Evolutionary conservation across 2,888 invertebrate genomes (phyloP), one percentile per base, ranked within the genome.

Genomic region (Cremastinae sp.): DNA sequence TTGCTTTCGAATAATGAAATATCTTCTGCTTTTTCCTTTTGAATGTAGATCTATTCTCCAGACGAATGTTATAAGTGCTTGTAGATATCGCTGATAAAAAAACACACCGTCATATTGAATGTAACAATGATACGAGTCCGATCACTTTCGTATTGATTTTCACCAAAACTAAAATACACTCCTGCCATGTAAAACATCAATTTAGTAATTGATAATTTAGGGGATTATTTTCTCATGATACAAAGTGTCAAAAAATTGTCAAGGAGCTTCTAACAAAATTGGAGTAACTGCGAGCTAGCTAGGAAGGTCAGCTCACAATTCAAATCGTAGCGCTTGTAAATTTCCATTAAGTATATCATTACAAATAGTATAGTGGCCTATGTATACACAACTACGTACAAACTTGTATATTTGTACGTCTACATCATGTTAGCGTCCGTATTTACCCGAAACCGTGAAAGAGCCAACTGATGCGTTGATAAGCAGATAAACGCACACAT

Each of bases 1-100:
- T 76, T 73, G 58, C 74, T 70, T 59, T 39, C 58, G 65, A 65
- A 64, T 59, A 59, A 45, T 43, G 47, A 70, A 70, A 75, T 61
- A 51, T 65, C 59, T 62, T 56, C 56, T 41, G 9, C 37, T 45
- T 37, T 45, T 43, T 39, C n/a, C 20, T 47, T n/a, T n/a, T n/a
- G n/a, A n/a, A n/a, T n/a, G n/a, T n/a, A n/a, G n/a, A n/a, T n/a
- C n/a, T n/a, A n/a, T n/a, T n/a, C n/a, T n/a, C n/a, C n/a, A n/a
- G n/a, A n/a, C n/a, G n/a, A n/a, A n/a, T n/a, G n/a, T n/a, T n/a
- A n/a, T n/a, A n/a, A n/a, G n/a, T n/a, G n/a, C n/a, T n/a, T 35
- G 39, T 58, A 10, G 16, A 10, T 22, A 10, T 51, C 4, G 28
- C 12, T 53, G 22, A 22, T 8, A 35, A 14, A 53, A 28, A 28